A percentile compares a stretch with the other conserved stretches of the same genome.
These are phyloP conservation scores for Leucania comma DNA, from an alignment of 2,888 invertebrate species.

Conservation along the genomic window DNA sequence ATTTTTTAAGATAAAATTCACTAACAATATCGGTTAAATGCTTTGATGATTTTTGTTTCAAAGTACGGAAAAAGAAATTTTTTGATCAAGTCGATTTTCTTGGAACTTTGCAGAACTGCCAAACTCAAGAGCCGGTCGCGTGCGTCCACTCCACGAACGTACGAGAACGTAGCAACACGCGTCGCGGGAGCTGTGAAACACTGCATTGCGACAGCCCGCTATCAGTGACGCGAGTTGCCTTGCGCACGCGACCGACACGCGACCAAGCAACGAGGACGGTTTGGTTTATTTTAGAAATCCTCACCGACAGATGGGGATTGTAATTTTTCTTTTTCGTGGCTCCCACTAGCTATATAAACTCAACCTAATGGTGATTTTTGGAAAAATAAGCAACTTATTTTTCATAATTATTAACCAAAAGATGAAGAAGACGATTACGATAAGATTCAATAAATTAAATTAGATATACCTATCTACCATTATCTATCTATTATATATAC, in stretches of 20 bases:
- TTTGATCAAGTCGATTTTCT: background rate
- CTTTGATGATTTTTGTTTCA: background rate
- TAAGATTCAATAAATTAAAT: no score
- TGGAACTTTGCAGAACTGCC: background rate
- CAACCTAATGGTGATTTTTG: no score
- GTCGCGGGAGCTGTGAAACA: background rate
- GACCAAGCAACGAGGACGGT: background rate
- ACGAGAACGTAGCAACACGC: background rate
- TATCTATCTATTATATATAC: no score
- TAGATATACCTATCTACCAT: no score
- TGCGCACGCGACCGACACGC: background rate
- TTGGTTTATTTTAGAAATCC: no score
- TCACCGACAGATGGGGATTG: no score
- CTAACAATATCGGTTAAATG: background rate
- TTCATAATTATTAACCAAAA: no score
- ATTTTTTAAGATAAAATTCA: background rate
- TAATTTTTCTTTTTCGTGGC: no score
- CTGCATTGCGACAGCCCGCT: constrained; percentile 9
- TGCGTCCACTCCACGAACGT: background rate
- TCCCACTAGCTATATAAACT: no score
- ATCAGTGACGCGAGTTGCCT: background rate
- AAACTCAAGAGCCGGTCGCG: background rate
- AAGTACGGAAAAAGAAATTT: background rate
- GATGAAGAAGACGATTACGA: no score
- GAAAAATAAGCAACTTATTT: no score